Evolutionary conservation across 2,797 vertebrate genomes (phyloP).

Genomic region (Sebastes kiyomatsui): DNA sequence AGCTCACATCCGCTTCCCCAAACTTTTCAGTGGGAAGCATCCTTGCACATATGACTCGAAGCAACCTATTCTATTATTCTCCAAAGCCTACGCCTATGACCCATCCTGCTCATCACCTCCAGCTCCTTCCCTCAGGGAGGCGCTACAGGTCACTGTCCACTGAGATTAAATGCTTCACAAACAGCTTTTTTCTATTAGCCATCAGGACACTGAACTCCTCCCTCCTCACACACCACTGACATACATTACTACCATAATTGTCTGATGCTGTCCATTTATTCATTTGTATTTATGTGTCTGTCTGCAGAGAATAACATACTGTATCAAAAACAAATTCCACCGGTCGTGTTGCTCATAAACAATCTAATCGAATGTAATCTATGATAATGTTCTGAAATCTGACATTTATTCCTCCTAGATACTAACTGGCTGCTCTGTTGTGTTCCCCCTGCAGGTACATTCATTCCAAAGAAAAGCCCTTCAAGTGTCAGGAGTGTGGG

Average conservation of each 20-base stretch:
- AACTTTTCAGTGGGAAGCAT: neutral
- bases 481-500: conserved; percentile 98
- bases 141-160: neutral
- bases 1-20: neutral
- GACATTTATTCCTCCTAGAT: neutral
- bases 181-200: neutral
- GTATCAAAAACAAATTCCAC: no score
- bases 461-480: conserved; percentile 99
- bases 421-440: conserved; percentile 7
- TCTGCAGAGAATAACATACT: neutral
- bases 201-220: neutral
- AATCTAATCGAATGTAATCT: no score
- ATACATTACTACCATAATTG: neutral
- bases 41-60: no score
- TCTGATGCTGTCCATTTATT: neutral
- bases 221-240: neutral
- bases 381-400: neutral
- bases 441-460: conserved; percentile 88
- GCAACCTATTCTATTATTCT: no score
- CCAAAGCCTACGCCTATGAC: no score
- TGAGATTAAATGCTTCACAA: no score
- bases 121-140: neutral
- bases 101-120: neutral
- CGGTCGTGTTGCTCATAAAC: no score
- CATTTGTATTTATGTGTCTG: neutral